A percentile compares a stretch with the other conserved stretches of the same genome.
phyloP scores from a whole-genome alignment of 2,797 vertebrate species.

The Centroberyx gerrardi region DNA sequence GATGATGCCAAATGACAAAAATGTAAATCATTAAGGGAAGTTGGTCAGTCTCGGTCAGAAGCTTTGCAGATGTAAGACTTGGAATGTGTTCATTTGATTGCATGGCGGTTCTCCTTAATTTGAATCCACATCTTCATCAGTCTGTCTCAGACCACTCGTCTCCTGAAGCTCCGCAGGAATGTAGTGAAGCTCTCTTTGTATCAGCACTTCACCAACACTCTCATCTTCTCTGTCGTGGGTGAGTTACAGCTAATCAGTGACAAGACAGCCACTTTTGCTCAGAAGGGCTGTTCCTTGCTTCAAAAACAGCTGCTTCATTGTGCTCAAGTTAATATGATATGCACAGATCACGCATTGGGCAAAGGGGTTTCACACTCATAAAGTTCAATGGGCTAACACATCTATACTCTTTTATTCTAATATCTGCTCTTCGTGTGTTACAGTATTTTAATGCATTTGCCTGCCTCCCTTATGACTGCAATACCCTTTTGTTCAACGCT shows the following conservation, averaged over 20 bases:
- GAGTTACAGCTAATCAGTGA: constrained; percentile 64
- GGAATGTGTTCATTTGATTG: background rate
- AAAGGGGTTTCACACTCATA: too few species aligned
- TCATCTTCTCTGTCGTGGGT: constrained; percentile 96
- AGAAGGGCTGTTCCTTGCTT: background rate
- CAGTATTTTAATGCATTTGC: background rate
- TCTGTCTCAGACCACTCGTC: constrained; percentile 95
- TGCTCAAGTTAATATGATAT: too few species aligned
- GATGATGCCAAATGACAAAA: too few species aligned
- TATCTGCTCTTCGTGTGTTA: background rate
- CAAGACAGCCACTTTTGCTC: background rate
- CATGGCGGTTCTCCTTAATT: constrained; percentile 84
- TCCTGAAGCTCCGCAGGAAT: constrained; percentile 94
- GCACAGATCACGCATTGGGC: too few species aligned
- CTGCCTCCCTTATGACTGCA: background rate
- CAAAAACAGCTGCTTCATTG: too few species aligned
- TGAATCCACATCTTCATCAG: constrained; percentile 94
- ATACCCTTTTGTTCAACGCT: background rate
- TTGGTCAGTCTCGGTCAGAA: background rate
- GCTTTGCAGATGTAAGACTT: background rate
- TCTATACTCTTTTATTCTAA: background rate
- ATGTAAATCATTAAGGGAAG: background rate
- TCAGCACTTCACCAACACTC: constrained; percentile 96
- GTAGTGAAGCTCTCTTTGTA: constrained; percentile 95
- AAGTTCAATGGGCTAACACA: too few species aligned